Conservation (phyloP, 2,888 invertebrate species). For the Stegana nigrithorax region DNA sequence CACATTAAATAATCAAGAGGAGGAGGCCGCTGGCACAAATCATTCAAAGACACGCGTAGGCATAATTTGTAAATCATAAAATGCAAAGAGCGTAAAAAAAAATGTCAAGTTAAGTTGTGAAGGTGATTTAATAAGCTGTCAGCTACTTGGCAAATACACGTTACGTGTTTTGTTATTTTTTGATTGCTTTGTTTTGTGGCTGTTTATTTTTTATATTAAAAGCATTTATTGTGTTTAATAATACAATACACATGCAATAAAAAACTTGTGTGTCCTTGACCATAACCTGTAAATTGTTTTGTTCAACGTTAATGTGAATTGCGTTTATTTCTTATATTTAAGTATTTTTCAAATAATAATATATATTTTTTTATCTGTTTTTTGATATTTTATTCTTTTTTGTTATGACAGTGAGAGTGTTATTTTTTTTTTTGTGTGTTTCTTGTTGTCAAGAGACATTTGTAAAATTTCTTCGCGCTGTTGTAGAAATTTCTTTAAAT, state of each 20-base stretch:
- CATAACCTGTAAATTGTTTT: slow-evolving; percentile 12
- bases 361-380: not conserved
- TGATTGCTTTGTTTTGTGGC: not conserved
- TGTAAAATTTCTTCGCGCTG: not conserved
- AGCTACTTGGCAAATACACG: not conserved
- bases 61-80: not conserved
- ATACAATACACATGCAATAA: not conserved
- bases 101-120: slow-evolving; percentile 1
- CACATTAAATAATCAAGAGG: too few relatives aligned
- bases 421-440: not conserved
- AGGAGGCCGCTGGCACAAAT: not conserved
- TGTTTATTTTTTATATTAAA: slow-evolving; percentile 30
- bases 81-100: not conserved
- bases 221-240: not conserved
- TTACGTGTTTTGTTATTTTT: too few relatives aligned
- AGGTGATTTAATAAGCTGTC: slow-evolving; percentile 3
- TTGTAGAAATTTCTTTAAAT: not conserved
- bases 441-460: too few relatives aligned
- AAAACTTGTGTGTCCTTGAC: slow-evolving; percentile 16
- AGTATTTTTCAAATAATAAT: not conserved
- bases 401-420: too few relatives aligned
- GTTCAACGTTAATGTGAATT: too few relatives aligned
- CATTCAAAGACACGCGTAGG: slow-evolving; percentile 8
- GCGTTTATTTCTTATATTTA: not conserved
- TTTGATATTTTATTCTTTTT: not conserved